phyloP scores from a whole-genome alignment of 2,797 vertebrate genomes.

The Myotis myotis region DNA sequence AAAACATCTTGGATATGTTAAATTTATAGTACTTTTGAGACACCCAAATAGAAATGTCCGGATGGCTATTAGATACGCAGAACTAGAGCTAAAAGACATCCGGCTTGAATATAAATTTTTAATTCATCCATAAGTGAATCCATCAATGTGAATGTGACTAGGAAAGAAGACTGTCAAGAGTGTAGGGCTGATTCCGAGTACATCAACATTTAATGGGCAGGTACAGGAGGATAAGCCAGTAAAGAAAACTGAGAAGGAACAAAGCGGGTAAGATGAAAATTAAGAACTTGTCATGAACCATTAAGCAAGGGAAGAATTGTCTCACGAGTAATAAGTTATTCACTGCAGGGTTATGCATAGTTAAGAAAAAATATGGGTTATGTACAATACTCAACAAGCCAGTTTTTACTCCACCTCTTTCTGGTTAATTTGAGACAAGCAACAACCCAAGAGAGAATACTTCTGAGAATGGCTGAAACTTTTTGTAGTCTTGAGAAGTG shows the following conservation, averaged over 20 bases:
- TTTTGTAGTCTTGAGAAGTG: background rate
- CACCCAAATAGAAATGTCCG: background rate
- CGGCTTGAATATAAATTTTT: background rate
- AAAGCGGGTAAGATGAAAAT: constrained; percentile 7
- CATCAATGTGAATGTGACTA: background rate
- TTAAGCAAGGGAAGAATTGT: background rate
- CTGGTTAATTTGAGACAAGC: constrained; percentile 22
- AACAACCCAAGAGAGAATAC: background rate
- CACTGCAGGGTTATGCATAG: background rate
- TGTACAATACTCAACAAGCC: background rate
- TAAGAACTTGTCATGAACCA: background rate
- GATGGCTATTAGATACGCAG: background rate
- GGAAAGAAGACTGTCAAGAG: background rate
- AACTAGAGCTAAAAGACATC: background rate
- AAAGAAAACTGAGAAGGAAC: background rate
- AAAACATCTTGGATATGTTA: background rate
- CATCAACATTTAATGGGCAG: background rate
- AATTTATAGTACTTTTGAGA: constrained; percentile 25
- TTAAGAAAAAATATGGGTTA: background rate
- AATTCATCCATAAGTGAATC: background rate
- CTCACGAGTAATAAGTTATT: constrained; percentile 15
- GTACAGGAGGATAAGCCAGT: background rate
- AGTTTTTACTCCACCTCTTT: constrained; percentile 53
- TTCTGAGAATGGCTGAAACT: constrained; percentile 26
- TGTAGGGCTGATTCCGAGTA: background rate